Evolutionary conservation across 2,888 invertebrate genomes (phyloP).

Genomic region (Zelleria hepariella): DNA sequence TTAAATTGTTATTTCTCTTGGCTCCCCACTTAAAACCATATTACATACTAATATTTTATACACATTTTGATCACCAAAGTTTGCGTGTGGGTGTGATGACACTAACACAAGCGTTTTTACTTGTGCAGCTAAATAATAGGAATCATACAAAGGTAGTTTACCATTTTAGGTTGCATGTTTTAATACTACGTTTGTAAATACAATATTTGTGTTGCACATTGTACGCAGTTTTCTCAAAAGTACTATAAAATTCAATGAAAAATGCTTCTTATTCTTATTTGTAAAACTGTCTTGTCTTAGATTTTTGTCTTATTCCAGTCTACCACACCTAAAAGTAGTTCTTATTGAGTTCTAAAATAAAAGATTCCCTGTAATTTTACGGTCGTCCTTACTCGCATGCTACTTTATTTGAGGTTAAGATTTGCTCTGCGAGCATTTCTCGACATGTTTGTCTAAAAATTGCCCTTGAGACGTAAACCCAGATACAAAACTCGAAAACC

Average conservation of each 20-base stretch:
- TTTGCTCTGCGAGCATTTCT: too few relatives aligned
- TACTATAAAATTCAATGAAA: neutral
- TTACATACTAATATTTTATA: neutral
- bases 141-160: conserved; percentile 69
- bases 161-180: conserved; percentile 9
- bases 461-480: too few relatives aligned
- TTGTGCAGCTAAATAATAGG: conserved; percentile 75
- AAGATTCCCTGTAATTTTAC: too few relatives aligned
- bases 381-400: too few relatives aligned
- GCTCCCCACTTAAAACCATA: neutral
- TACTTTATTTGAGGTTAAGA: too few relatives aligned
- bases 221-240: neutral
- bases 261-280: neutral
- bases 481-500: too few relatives aligned
- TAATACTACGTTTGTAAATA: neutral
- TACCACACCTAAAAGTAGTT: too few relatives aligned
- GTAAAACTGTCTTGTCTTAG: neutral
- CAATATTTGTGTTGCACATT: neutral
- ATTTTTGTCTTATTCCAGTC: too few relatives aligned
- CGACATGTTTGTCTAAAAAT: too few relatives aligned
- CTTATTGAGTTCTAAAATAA: too few relatives aligned
- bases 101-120: conserved; percentile 57
- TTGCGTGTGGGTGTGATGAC: conserved; percentile 3
- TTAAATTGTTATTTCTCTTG: neutral
- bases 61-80: neutral